A percentile compares a stretch with the other conserved stretches of the same genome.
These are phyloP conservation scores for Cheumatopsyche charites DNA, from an alignment of 1,140 invertebrate genomes.

Conservation along the genomic window DNA sequence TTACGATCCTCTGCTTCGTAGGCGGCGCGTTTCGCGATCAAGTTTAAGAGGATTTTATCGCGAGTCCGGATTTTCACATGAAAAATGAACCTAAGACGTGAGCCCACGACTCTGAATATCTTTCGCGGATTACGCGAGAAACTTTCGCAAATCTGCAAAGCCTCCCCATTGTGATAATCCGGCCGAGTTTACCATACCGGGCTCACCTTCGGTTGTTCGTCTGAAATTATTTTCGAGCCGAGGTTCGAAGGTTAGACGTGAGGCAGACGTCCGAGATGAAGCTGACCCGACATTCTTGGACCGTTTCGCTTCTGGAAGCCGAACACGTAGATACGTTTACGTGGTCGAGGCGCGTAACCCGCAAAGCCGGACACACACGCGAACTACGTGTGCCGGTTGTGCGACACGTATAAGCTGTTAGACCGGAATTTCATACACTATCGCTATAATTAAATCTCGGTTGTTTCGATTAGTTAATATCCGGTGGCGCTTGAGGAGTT, in stretches of 20 bases:
- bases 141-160: conserved; percentile 13
- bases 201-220: conserved; percentile 15
- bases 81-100: conserved; percentile 39
- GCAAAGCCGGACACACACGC: not conserved
- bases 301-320: conserved; percentile 23
- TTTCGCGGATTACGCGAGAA: conserved; percentile 14
- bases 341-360: conserved; percentile 30
- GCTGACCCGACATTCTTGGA: conserved; percentile 1
- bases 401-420: conserved; percentile 4
- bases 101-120: conserved; percentile 11
- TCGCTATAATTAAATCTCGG: conserved; percentile 8
- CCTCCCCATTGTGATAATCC: conserved; percentile 27
- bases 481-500: not conserved
- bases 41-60: conserved; percentile 37
- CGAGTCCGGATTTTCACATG: conserved; percentile 34
- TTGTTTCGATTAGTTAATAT: conserved; percentile 8
- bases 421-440: conserved; percentile 12
- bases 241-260: conserved; percentile 16
- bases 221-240: not conserved
- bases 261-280: not conserved
- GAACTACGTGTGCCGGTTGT: not conserved
- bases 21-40: conserved; percentile 26
- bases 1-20: not conserved
- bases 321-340: conserved; percentile 39
- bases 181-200: conserved; percentile 17